Evolutionary conservation across 2,888 invertebrate species (phyloP).

Genomic region (Hypselothyrea guttata): DNA sequence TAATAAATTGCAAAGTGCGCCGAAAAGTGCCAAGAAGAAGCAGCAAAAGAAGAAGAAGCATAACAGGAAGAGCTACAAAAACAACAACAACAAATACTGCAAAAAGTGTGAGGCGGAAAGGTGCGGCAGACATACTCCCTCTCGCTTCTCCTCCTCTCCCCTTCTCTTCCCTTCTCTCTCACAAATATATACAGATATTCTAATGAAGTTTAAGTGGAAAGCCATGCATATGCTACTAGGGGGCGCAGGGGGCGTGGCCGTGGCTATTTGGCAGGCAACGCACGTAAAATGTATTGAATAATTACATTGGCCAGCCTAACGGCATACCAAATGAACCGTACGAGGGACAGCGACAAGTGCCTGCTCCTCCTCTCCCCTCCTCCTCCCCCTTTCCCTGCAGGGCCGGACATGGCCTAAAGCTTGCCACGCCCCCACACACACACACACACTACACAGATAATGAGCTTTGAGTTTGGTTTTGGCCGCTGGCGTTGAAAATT

Average conservation of each 20-base stretch:
- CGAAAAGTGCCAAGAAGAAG: constrained; percentile 30
- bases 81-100: background rate
- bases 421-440: background rate
- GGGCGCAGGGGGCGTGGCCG: constrained; percentile 45
- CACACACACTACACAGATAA: constrained; percentile 49
- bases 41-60: background rate
- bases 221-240: constrained; percentile 16
- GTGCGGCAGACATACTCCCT: background rate
- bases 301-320: constrained; percentile 69
- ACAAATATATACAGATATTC: constrained; percentile 45
- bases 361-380: background rate
- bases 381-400: background rate
- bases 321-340: constrained; percentile 62
- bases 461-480: constrained; percentile 61
- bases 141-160: too few species aligned
- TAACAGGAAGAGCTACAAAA: background rate
- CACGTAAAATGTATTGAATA: constrained; percentile 78
- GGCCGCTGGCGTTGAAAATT: constrained; percentile 57
- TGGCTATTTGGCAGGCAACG: constrained; percentile 54
- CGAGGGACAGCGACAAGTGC: constrained; percentile 41
- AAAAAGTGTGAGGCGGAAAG: constrained; percentile 3
- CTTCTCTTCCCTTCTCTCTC: too few species aligned
- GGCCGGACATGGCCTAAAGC: constrained; percentile 46
- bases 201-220: constrained; percentile 64
- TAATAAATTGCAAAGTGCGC: constrained; percentile 74